These are phyloP conservation scores for Anastrepha ludens DNA, from an alignment of 1,140 invertebrate species.

Conservation along the genomic window DNA sequence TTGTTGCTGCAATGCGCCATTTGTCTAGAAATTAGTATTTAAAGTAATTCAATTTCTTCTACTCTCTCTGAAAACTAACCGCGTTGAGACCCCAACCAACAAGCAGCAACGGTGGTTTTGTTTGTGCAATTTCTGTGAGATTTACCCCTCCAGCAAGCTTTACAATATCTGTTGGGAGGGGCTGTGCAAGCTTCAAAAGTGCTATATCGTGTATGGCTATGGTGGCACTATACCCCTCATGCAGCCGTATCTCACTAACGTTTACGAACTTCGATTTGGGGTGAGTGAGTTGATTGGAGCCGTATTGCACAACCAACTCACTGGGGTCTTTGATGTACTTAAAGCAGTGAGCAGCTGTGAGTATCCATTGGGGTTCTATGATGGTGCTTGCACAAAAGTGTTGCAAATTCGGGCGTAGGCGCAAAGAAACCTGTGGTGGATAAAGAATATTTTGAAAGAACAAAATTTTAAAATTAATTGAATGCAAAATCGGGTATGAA, in stretches of 20 bases:
- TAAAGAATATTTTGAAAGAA: not conserved
- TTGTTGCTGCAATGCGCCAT: constrained; percentile 64
- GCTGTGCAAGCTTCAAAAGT: constrained; percentile 59
- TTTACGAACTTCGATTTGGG: constrained; percentile 59
- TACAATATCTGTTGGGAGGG: not conserved
- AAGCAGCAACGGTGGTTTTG: constrained; percentile 59
- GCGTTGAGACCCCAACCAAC: constrained; percentile 71
- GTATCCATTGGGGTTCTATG: constrained; percentile 64
- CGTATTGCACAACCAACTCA: constrained; percentile 65
- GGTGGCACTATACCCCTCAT: constrained; percentile 66
- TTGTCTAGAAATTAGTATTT: constrained; percentile 63
- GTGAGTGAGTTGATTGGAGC: constrained; percentile 59
- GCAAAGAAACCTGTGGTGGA: constrained; percentile 61
- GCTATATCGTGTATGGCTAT: constrained; percentile 68
- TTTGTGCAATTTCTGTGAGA: not conserved
- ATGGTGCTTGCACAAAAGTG: constrained; percentile 71
- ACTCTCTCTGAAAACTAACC: constrained; percentile 54
- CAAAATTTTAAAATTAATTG: too few species aligned
- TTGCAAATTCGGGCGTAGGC: constrained; percentile 57
- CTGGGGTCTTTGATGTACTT: constrained; percentile 46
- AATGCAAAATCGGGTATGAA: too few species aligned
- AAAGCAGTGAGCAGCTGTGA: constrained; percentile 71
- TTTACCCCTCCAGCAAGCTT: too few species aligned
- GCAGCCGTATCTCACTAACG: constrained; percentile 62
- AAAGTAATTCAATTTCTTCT: not conserved